Percentiles rank a stretch among this genome's conserved stretches.
Conservation (phyloP, 2,113 vertebrate species). For the Gallinago paraguaiae region DNA sequence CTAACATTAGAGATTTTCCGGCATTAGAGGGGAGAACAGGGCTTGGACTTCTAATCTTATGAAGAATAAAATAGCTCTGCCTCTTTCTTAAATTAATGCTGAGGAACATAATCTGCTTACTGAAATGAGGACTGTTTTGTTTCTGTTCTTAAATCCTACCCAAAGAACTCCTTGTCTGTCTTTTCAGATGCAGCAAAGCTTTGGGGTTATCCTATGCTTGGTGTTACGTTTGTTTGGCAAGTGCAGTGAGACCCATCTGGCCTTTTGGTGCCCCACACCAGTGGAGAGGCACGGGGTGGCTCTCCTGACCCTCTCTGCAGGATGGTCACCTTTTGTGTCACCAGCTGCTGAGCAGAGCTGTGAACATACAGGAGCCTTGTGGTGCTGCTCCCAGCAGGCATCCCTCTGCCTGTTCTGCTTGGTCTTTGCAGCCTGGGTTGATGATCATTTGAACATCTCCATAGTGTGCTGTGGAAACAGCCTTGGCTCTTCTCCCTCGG, state of each 20-base stretch:
- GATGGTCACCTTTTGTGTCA: neutral
- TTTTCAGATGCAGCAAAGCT: neutral
- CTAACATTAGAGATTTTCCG: neutral
- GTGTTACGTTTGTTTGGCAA: neutral
- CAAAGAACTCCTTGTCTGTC: neutral
- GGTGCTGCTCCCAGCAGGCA: rapidly evolving
- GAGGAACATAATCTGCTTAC: neutral
- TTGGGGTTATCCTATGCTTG: neutral
- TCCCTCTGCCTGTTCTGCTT: neutral
- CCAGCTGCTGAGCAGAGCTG: neutral
- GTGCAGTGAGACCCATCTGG: rapidly evolving
- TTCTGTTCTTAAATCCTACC: neutral
- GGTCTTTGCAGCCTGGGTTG: neutral
- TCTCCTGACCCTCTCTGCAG: neutral
- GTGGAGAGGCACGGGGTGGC: rapidly evolving
- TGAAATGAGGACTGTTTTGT: neutral
- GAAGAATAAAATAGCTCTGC: neutral
- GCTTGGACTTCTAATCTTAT: neutral
- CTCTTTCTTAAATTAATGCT: neutral
- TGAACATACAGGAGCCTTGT: rapidly evolving
- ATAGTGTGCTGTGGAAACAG: neutral
- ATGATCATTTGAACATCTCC: neutral
- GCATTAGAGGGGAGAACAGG: neutral
- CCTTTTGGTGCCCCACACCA: neutral
- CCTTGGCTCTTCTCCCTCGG: neutral